Base-by-base conservation (phyloP, 2,888 invertebrate species). In the Lasius platythorax region DNA sequence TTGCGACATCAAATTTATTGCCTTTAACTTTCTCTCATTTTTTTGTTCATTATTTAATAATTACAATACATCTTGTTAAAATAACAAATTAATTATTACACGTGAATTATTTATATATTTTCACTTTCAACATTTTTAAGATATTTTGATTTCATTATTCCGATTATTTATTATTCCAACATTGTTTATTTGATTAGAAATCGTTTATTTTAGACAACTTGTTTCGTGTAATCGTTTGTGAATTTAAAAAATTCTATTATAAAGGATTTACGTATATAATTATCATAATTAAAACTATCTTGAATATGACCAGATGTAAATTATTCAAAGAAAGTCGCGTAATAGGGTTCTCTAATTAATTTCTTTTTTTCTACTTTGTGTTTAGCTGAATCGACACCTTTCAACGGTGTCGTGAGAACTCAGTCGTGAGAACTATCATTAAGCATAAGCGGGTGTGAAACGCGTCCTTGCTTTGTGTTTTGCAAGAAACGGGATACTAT, bases 401-500 rank as follows among this genome's bases (percentile, higher is more conserved):
- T 46, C 67, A 12, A 76, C 56, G 3, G 63, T 37, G 37, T 37
- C 37, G 37, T 37, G 37, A 37, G 37, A 37, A 37, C 23, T 66
- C 40, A 30, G 58, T 72, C 53, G 68, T 73, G 79, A 75, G 73
- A 83, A 82, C 86, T 88, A 88, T 88, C 87, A 85, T 86, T 86
- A 76, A 76, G 67, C 85, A 83, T 88, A 84, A 86, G 90, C 89
- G 86, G 87, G 87, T 87, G 88, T 89, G 88, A 87, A 87, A 79
- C 23, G 85, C 90, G 92, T 89, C 93, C 92, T 93, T 93, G 92
- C 92, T 91, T 93, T 92, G 92, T 93, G 85, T 78, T 56, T 74
- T 67, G 46, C 0, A 18, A 33, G 61, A 64, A 82, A 75, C 70
- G 68, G 67, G 74, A 83, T 81, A 70, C 74, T 83, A 87, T 87